phyloP scores from a whole-genome alignment of 2,888 invertebrate species.

The Vandiemenella viatica region DNA sequence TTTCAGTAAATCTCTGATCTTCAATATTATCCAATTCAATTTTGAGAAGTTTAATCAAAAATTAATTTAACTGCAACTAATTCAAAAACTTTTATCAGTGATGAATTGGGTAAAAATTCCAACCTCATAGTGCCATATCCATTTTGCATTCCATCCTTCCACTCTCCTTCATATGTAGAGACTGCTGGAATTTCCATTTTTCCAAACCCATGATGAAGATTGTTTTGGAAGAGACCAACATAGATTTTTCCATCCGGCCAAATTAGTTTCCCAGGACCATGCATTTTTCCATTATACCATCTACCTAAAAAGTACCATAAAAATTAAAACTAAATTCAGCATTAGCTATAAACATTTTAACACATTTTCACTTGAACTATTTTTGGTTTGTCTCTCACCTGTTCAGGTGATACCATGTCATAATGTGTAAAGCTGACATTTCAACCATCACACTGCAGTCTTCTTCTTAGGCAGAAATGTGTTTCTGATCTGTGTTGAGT shows the following conservation, averaged over 20 bases:
- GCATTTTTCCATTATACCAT: slow-evolving; percentile 70
- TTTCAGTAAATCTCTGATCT: too few relatives aligned
- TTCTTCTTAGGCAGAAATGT: too few relatives aligned
- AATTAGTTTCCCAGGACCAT: slow-evolving; percentile 66
- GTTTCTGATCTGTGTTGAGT: too few relatives aligned
- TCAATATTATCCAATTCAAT: too few relatives aligned
- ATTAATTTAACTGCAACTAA: neutral
- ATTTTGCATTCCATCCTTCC: slow-evolving; percentile 70
- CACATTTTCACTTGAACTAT: too few relatives aligned
- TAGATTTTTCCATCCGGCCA: slow-evolving; percentile 70
- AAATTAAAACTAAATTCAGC: neutral
- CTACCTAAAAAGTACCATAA: slow-evolving; percentile 31
- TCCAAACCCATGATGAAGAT: slow-evolving; percentile 56
- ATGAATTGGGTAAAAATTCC: too few relatives aligned
- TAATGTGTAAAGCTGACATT: too few relatives aligned
- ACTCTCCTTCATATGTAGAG: slow-evolving; percentile 63
- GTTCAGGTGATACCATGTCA: too few relatives aligned
- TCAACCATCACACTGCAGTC: too few relatives aligned
- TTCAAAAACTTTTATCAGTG: neutral
- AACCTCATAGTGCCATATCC: slow-evolving; percentile 61
- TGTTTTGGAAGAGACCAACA: slow-evolving; percentile 64
- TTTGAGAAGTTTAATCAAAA: neutral
- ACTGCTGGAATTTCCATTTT: slow-evolving; percentile 47
- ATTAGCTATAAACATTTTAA: too few relatives aligned
- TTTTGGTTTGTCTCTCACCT: too few relatives aligned